Base-by-base conservation (phyloP, 2,888 invertebrate genomes). In the Sipha maydis region DNA sequence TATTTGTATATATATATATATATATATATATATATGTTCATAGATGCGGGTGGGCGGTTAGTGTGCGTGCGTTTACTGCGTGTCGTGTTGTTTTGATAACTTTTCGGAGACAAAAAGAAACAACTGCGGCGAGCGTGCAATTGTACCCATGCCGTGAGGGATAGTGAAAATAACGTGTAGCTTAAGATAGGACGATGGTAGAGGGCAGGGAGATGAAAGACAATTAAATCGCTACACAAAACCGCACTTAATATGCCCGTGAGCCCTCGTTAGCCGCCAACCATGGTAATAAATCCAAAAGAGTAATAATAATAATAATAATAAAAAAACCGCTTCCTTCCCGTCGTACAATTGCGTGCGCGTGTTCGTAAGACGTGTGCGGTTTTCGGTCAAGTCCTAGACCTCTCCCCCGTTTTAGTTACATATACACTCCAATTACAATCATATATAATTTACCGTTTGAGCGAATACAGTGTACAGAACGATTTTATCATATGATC, bases 171-270 rank as follows among this genome's bases (percentile, higher is more conserved):
- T 21, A 73, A n/a, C 25, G 21, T 21, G 21, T 25, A 48, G 48
- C 48, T 48, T 11, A 14, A 48, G 9, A 21, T 7, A 71, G 28
- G 71, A 31, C 14, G 71, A 17, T 3, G 48, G 31, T 21, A 28
- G 48, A 31, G 14, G 71, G 28, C n/a, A 28, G 31, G 5, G 19
- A 4, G 77, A 75, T 71, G 31, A 67, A 56, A 80, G 73, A 61
- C 79, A 75, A 88, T 88, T 88, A 88, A 75, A 88, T 69, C 82
- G 73, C 76, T 82, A 82, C 82, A 80, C 82, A 82, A 80, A 88
- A 88, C 88, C 86, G 73, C 86, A 80, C 79, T 86, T 80, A 80
- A 86, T 69, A 54, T 78, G 71, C 11, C 38, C 73, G n/a, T 41
- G 85, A 56, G 71, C 56, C 28, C 54, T 34, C 54, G 85, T 77